Conservation (phyloP, 2,797 vertebrate species). For the Semotilus atromaculatus region DNA sequence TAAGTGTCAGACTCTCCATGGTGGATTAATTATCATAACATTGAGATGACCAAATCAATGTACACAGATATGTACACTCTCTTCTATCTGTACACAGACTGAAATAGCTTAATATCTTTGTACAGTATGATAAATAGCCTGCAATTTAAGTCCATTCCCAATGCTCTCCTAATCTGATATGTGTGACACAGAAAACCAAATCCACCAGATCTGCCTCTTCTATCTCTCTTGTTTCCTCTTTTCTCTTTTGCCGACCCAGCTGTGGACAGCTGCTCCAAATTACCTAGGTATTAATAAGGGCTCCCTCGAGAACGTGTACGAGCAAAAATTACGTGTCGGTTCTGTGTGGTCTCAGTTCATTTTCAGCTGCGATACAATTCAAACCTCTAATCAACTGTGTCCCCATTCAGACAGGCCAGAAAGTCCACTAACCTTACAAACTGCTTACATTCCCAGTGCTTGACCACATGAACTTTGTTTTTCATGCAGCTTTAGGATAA, state of each 20-base stretch:
- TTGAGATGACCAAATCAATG: slow-evolving; percentile 17
- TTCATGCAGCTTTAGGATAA: slow-evolving; percentile 29
- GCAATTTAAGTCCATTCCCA: slow-evolving; percentile 23
- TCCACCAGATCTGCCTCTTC: slow-evolving; percentile 36
- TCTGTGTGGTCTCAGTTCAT: slow-evolving; percentile 51
- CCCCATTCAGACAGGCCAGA: slow-evolving; percentile 12
- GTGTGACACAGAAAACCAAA: slow-evolving; percentile 49
- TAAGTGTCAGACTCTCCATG: not conserved
- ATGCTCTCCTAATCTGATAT: slow-evolving; percentile 38
- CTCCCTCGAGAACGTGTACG: slow-evolving; percentile 67
- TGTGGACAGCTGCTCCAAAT: slow-evolving; percentile 76
- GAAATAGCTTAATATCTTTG: slow-evolving; percentile 23
- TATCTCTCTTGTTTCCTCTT: slow-evolving; percentile 42
- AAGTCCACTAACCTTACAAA: slow-evolving; percentile 21
- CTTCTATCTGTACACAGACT: not conserved
- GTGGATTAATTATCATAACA: slow-evolving; percentile 30
- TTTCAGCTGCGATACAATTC: slow-evolving; percentile 33
- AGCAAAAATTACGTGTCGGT: slow-evolving; percentile 64
- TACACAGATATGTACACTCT: not conserved
- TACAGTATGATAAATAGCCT: slow-evolving; percentile 10
- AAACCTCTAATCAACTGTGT: slow-evolving; percentile 30
- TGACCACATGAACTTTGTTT: not conserved
- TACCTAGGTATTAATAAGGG: slow-evolving; percentile 70
- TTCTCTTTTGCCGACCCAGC: slow-evolving; percentile 43
- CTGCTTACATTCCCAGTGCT: slow-evolving; percentile 12